Percentiles rank a stretch among this genome's conserved stretches.
Evolutionary conservation across 92 coral and sea anemone genomes (phyloP).

Genomic region (Palythoa grandis): DNA sequence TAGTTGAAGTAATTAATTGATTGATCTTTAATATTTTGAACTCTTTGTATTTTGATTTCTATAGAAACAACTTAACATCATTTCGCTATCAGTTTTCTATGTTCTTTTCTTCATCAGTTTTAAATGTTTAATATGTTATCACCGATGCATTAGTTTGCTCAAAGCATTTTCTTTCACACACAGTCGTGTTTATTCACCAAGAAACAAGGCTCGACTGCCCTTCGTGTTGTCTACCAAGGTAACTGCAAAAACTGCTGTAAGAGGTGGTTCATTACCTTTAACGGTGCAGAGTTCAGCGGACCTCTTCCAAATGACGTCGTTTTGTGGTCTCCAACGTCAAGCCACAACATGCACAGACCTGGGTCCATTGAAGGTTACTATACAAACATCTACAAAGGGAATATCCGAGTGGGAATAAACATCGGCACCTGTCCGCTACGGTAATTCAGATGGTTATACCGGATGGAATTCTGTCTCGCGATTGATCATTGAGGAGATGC

Average conservation of each 20-base stretch:
- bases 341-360: background rate
- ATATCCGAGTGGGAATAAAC: constrained; percentile 4
- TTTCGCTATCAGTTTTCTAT: no score
- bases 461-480: constrained; percentile 18
- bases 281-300: constrained; percentile 6
- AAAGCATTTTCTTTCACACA: background rate
- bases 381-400: background rate
- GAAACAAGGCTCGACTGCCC: background rate
- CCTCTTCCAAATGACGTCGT: background rate
- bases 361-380: constrained; percentile 1
- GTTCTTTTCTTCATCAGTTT: no score
- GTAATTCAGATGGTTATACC: background rate
- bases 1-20: no score
- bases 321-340: background rate
- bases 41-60: no score
- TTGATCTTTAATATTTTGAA: no score
- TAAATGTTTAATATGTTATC: no score
- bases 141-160: no score
- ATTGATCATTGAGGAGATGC: background rate
- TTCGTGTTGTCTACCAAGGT: constrained; percentile 5
- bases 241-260: background rate
- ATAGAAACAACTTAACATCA: no score
- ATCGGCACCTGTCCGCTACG: background rate
- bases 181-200: background rate
- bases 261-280: background rate